Evolutionary conservation across 2,797 vertebrate species (phyloP), one percentile per base, ranked within the genome.

Genomic region (Fistularia commersonii): DNA sequence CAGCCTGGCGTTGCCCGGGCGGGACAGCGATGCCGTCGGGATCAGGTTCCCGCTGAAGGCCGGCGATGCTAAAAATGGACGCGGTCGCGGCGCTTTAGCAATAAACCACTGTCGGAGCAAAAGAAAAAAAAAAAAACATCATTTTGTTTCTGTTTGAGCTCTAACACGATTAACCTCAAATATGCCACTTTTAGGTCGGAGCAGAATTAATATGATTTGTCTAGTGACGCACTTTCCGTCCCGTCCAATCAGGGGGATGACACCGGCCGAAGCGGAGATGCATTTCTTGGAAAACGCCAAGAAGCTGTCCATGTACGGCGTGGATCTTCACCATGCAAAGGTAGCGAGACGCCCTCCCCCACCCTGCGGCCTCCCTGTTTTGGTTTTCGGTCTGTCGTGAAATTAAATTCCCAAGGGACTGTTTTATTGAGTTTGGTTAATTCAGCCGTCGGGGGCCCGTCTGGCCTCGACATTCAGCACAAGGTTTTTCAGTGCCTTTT

Each of bases 201-300:
- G 6, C 46, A 15, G 49, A 51, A 51, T 45, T 10, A 15, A 36
- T 11, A 51, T 54, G 13, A 11, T 41, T 13, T 52, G 40, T 54
- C 15, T 41, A 7, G 7, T 35, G 6, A 57, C 32, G 51, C 34
- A 71, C 5, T 41, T 36, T 47, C 5, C 40, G 15, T 42, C 15
- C 11, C 38, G 23, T 44, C 0, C 6, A 35, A 45, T 62, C 79
- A 98, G 96, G 90, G 96, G 95, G 74, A 98, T 98, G 95, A 97
- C 93, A 34, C 97, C 97, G 36, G 96, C 95, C 7, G 96, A 97
- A 57, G 97, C 97, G n/a, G 97, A 99, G 86, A 93, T 98, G 80
- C 92, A 95, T 85, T 98, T 98, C 84, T 73, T 99, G 85, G 97
- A 99, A 84, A 99, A 99, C 56, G 96, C 96, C 78, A 99, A 99